A percentile compares a stretch with the other conserved stretches of the same genome.
Conservation (phyloP, 2,797 vertebrate species). For the Crossoptilon crossoptilon region DNA sequence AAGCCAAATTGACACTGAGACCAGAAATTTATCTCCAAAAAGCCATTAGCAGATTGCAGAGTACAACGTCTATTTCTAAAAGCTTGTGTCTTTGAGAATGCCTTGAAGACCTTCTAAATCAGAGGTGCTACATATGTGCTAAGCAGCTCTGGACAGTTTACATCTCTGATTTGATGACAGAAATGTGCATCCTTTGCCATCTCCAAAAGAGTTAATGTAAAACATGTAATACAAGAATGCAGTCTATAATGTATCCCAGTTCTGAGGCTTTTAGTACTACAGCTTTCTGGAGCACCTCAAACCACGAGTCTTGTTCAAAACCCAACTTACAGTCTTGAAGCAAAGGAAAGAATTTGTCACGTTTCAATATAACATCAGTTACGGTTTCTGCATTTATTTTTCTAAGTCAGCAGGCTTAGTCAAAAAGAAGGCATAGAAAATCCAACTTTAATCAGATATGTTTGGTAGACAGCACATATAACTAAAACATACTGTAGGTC, state of each 20-base stretch:
- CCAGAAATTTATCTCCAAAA: background rate
- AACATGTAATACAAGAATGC: background rate
- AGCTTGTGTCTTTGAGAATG: accelerated
- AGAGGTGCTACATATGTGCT: background rate
- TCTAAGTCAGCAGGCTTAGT: background rate
- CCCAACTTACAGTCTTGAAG: background rate
- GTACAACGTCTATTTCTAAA: background rate
- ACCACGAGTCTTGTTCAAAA: background rate
- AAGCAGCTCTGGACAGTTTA: background rate
- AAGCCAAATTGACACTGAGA: background rate
- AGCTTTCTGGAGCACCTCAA: background rate
- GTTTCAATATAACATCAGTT: background rate
- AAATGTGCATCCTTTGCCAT: background rate
- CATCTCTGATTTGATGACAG: background rate
- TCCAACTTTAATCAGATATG: background rate
- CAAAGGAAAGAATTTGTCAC: background rate
- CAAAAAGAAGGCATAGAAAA: background rate
- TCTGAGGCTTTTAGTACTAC: background rate
- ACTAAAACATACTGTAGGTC: background rate
- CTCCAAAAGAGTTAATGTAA: background rate
- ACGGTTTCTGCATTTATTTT: background rate
- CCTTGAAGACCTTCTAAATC: background rate
- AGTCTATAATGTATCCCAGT: accelerated
- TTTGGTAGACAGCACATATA: background rate
- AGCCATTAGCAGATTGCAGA: background rate